phyloP scores from a whole-genome alignment of 2,888 invertebrate species.

The Melipona bicolor region DNA sequence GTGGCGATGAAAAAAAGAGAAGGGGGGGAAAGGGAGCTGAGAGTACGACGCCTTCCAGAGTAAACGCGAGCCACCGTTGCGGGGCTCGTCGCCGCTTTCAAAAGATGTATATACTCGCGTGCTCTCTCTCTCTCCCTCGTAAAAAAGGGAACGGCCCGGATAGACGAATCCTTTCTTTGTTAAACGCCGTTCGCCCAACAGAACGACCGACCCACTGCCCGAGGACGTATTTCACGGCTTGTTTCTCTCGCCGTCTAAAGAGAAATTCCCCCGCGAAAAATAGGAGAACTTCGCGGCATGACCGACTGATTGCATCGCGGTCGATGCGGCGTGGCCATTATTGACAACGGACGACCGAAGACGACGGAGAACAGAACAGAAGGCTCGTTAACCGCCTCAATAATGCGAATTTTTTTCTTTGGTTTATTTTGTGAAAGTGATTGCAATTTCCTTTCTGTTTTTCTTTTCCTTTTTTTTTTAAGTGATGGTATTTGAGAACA shows the following conservation, averaged over 20 bases:
- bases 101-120: background rate
- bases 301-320: background rate
- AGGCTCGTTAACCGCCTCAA: background rate
- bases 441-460: background rate
- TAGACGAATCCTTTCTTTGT: constrained; percentile 46
- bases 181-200: constrained; percentile 25
- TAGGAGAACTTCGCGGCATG: background rate
- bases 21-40: background rate
- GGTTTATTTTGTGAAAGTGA: background rate
- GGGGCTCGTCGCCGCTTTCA: background rate
- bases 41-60: background rate
- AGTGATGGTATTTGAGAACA: no score
- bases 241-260: constrained; percentile 1
- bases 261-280: constrained; percentile 6
- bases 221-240: constrained; percentile 31
- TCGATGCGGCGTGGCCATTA: background rate
- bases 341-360: background rate
- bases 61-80: background rate
- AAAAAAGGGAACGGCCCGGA: background rate
- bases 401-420: background rate
- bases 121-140: background rate
- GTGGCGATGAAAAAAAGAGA: background rate
- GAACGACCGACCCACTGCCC: constrained; percentile 34
- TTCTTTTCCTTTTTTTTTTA: no score
- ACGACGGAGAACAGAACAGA: background rate